These are phyloP conservation scores for Ginglymostoma cirratum DNA, from an alignment of 2,113 vertebrate genomes.

Conservation along the genomic window DNA sequence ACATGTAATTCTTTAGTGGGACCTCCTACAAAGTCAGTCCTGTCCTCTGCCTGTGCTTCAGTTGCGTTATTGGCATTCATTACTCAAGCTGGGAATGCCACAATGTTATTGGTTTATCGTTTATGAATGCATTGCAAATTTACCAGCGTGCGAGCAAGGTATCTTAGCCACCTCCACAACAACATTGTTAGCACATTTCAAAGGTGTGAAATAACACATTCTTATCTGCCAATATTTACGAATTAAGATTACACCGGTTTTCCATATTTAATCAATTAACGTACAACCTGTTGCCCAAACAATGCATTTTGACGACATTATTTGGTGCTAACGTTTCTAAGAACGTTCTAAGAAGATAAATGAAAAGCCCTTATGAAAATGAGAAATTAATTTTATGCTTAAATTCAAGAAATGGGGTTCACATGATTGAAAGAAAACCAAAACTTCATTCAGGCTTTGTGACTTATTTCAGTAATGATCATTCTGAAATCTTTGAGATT, in stretches of 20 bases:
- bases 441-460: neutral
- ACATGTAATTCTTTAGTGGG: neutral
- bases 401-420: neutral
- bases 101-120: neutral
- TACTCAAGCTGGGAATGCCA: neutral
- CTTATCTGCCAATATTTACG: constrained; percentile 11
- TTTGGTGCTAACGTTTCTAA: neutral
- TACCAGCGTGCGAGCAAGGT: neutral
- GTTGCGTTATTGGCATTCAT: neutral
- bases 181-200: neutral
- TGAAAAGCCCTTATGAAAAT: neutral
- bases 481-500: neutral
- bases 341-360: neutral
- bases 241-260: neutral
- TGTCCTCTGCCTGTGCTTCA: neutral
- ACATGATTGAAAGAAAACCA: neutral
- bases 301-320: neutral
- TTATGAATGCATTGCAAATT: neutral
- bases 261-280: constrained; percentile 1
- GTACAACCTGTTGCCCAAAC: neutral
- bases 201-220: constrained; percentile 6
- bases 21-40: neutral
- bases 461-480: neutral
- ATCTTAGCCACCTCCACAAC: constrained; percentile 10
- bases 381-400: neutral